A percentile compares a stretch with the other conserved stretches of the same genome.
phyloP scores from a whole-genome alignment of 2,888 invertebrate species.

The Schizotus pectinicornis region DNA sequence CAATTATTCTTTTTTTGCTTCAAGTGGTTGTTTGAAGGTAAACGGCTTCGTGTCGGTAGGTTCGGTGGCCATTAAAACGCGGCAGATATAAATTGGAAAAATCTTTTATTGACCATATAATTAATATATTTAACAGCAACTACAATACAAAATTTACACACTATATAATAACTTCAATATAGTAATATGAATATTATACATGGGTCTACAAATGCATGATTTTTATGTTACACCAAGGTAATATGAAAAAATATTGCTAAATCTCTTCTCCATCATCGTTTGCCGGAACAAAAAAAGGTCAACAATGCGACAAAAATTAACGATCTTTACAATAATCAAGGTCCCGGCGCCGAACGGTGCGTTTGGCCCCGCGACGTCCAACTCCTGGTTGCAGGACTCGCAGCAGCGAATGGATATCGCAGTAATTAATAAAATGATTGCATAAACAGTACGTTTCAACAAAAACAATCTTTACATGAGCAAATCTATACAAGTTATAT shows the following conservation, averaged over 20 bases:
- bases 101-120: constrained; percentile 74
- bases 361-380: too few species aligned
- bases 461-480: constrained; percentile 60
- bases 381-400: constrained; percentile 8
- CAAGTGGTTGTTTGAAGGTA: background rate
- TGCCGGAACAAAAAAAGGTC: constrained; percentile 53
- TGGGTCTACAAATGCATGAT: constrained; percentile 56
- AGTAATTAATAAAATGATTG: constrained; percentile 37
- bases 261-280: constrained; percentile 56
- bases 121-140: constrained; percentile 75
- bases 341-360: constrained; percentile 21
- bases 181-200: constrained; percentile 62
- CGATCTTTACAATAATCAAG: constrained; percentile 36
- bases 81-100: constrained; percentile 61
- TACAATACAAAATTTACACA: constrained; percentile 80
- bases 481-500: constrained; percentile 58
- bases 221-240: constrained; percentile 58
- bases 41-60: background rate
- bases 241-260: constrained; percentile 63
- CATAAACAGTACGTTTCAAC: constrained; percentile 54
- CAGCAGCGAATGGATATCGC: constrained; percentile 31
- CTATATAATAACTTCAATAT: constrained; percentile 68
- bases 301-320: constrained; percentile 53
- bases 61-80: background rate
- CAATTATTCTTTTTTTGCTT: background rate